phyloP scores from a whole-genome alignment of 2,113 vertebrate genomes.

The Hypanus sabinus region DNA sequence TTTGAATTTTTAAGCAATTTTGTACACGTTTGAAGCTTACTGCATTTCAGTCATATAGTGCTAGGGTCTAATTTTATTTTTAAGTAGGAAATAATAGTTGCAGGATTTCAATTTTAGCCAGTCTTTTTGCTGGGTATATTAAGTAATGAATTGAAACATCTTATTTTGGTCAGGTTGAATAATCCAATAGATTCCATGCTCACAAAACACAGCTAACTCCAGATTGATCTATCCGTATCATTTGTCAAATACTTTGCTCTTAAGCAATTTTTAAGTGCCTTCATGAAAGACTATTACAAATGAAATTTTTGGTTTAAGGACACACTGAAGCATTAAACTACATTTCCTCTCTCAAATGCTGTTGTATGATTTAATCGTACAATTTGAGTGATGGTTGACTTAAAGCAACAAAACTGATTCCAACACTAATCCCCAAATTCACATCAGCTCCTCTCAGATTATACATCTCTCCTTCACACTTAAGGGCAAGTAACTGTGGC shows the following conservation, averaged over 20 bases:
- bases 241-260: not conserved
- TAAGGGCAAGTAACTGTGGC: too few species aligned
- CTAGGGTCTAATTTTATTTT: not conserved
- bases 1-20: not conserved
- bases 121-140: not conserved
- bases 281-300: slow-evolving; percentile 1
- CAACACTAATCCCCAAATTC: too few species aligned
- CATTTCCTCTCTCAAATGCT: not conserved
- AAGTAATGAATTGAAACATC: not conserved
- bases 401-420: not conserved
- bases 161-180: not conserved
- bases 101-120: not conserved
- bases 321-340: not conserved
- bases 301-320: not conserved
- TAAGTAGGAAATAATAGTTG: not conserved
- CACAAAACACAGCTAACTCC: not conserved
- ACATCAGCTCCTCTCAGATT: too few species aligned
- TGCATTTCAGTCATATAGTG: not conserved
- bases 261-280: not conserved
- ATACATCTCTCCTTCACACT: too few species aligned
- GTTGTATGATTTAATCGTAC: not conserved
- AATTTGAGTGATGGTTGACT: not conserved
- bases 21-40: not conserved
- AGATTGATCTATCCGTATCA: not conserved
- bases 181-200: not conserved